Evolutionary conservation across 2,797 vertebrate genomes (phyloP), one percentile per base, ranked within the genome.

Genomic region (Coregonus suidteri): DNA sequence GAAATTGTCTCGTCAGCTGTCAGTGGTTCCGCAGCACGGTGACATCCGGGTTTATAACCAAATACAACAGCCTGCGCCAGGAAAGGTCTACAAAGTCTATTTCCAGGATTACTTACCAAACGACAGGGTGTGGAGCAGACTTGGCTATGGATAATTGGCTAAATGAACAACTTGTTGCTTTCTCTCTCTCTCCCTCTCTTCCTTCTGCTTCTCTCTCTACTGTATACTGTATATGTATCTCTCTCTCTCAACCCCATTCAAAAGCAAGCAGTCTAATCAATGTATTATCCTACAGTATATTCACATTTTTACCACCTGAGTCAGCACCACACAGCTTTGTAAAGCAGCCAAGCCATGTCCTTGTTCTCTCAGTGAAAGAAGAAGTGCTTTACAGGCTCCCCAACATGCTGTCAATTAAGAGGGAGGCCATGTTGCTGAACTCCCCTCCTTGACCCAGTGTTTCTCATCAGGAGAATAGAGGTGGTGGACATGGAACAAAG

Each of bases 381-480:
- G 14, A 34, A 69, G 14, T 41, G 18, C 16, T 37, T 41, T 25
- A 65, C 64, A 31, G n/a, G 30, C 34, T 64, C 14, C 37, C 65
- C 53, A 56, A 53, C 34, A 73, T 3, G 7, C 20, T 56, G 18
- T 53, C 5, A 13, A 47, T 64, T 11, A 54, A 54, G 52, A 54
- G 51, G 7, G 51, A 64, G 47, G 37, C 70, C 30, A 67, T 73
- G 74, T 25, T 14, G 18, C 54, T 35, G 66, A 69, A 47, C 64
- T 51, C 14, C 34, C 62, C 4, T 35, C 4, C 25, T 64, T 34
- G 68, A 35, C 66, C 35, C 30, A 25, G 67, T 71, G 80, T 37
- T 37, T 54, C 73, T 82, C 81, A 79, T 87, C 84, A 80, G 56
- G 75, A n/a, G 71, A 15, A 41, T 47, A 68, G 54, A 73, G 51